Conservation (phyloP, 2,113 vertebrate genomes). For the Nettapus auritus region DNA sequence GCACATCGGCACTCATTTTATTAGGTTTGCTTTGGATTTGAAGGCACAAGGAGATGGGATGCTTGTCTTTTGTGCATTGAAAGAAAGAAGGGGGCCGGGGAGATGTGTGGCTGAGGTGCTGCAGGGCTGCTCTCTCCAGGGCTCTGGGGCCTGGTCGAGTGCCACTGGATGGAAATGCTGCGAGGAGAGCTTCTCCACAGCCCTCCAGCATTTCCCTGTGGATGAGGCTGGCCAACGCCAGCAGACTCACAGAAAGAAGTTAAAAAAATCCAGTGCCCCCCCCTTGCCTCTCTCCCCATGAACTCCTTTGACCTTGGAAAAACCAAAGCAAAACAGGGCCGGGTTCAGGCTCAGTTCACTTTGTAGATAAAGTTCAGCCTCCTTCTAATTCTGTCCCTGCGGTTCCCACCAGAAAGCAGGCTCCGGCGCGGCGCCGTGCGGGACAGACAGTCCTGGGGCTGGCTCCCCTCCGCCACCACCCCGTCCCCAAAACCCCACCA, state of each 20-base stretch:
- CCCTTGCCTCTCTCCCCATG: background rate
- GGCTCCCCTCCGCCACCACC: background rate
- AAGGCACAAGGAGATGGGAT: background rate
- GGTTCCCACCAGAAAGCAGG: background rate
- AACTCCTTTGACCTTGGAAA: constrained; percentile 33
- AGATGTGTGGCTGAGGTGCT: background rate
- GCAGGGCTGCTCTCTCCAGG: background rate
- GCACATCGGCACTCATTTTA: no score
- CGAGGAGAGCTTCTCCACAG: background rate
- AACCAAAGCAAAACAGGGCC: background rate
- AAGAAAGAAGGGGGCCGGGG: no score
- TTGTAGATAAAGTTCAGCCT: constrained; percentile 1
- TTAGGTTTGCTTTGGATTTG: background rate
- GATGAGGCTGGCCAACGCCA: background rate
- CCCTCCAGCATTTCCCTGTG: background rate
- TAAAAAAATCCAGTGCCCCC: background rate
- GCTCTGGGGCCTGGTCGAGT: background rate
- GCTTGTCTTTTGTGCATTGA: background rate
- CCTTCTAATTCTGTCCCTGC: constrained; percentile 19
- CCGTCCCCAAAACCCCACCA: background rate
- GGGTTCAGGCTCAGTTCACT: constrained; percentile 39
- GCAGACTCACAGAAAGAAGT: background rate
- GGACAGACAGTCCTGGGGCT: background rate
- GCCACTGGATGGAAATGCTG: background rate
- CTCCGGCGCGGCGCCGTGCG: rapidly evolving